Evolutionary conservation across 2,888 invertebrate genomes (phyloP), one percentile per base, ranked within the genome.

Genomic region (Mythimna pallens): DNA sequence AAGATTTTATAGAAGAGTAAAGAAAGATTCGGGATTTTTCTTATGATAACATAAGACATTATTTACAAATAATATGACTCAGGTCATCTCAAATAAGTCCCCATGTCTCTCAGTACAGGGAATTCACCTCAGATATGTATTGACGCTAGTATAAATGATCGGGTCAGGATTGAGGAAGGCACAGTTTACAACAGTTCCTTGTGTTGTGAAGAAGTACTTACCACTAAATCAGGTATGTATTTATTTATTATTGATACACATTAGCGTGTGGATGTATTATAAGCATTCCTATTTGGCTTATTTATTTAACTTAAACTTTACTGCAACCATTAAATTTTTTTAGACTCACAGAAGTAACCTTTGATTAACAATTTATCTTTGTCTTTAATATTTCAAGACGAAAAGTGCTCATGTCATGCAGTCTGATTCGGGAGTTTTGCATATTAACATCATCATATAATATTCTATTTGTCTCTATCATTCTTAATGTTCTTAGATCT

Each of bases 81-180:
- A 58, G 40, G 20, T 57, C 25, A 54, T 40, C 36, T 36, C 12
- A n/a, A 59, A 65, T 12, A 63, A 78, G 63, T 84, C 69, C 79
- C 54, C 55, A 43, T 30, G 58, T 14, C 47, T 70, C 7, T 65
- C 9, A 30, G 40, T 17, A 17, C 36, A 71, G 84, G 84, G 84
- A 83, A 36, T 76, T 72, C 20, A 84, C 84, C 86, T 61, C 36
- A 17, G 9, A 6, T 55, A 17, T 3, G 3, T 55, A 50, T 3
- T 36, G 14, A 47, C 50, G 10, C 5, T 30, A 30, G 70, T 84
- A 84, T 84, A 84, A 71, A 84, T 63, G 10, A 57, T 22, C 14
- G 20, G 0, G 5, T 22, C 12, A 0, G 55, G 40, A 54, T 52
- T 17, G 57, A 25, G 4, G 36, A 47, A 22, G 25, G 7, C 43